These are phyloP conservation scores for Porites evermanni DNA, from an alignment of 92 coral and sea anemone species.

Conservation along the genomic window DNA sequence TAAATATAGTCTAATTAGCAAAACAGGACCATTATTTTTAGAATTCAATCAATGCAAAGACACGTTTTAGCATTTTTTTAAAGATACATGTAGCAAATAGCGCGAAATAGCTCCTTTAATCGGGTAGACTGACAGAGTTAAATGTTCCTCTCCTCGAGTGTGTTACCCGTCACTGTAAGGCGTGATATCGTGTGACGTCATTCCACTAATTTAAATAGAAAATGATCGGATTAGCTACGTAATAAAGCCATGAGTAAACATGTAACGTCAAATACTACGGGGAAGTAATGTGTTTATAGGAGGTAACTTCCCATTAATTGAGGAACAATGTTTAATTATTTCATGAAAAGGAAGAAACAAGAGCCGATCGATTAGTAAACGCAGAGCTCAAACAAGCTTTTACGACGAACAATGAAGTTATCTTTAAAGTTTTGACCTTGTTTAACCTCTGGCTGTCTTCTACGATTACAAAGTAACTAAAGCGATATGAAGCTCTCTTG, in stretches of 20 bases:
- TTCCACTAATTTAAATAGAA: not conserved
- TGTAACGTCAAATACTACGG: not conserved
- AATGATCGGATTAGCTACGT: conserved; percentile 11
- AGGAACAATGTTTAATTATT: not conserved
- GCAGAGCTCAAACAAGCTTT: not conserved
- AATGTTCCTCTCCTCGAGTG: too few species aligned
- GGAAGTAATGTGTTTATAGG: not conserved
- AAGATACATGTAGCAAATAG: too few species aligned
- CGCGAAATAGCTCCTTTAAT: too few species aligned
- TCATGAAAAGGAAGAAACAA: not conserved
- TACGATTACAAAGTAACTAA: not conserved
- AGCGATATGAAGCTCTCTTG: not conserved
- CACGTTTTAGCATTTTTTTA: too few species aligned
- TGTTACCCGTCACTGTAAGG: not conserved
- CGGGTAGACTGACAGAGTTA: too few species aligned
- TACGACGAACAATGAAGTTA: not conserved
- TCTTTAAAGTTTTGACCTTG: conserved; percentile 10
- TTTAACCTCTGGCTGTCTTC: not conserved
- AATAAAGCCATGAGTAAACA: not conserved
- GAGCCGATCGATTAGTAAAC: not conserved
- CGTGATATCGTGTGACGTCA: not conserved
- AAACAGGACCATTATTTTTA: too few species aligned
- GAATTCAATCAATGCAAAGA: too few species aligned
- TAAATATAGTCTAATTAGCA: too few species aligned
- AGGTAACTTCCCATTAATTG: not conserved